Base-by-base conservation (phyloP, 1,140 invertebrate genomes). In the Tetramorium alpestre region DNA sequence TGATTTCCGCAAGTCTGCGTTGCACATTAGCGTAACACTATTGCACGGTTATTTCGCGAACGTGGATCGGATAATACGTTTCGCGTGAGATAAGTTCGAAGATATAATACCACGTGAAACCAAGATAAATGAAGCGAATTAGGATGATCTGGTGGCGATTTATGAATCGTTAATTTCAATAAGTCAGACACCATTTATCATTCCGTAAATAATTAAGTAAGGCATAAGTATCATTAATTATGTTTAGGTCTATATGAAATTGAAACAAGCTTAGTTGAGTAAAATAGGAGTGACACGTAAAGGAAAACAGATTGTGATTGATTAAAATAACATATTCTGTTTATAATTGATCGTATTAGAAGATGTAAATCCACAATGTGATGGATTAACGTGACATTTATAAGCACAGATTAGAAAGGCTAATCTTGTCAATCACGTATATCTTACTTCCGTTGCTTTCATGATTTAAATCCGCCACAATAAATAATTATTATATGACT, bases 111-210 rank as follows among this genome's bases (percentile, higher is more conserved):
- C 28, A 1, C 25, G 11, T 4, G 33, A 62, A 89, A 89, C 73
- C 54, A 89, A 88, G 86, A 88, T 65, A 67, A 60, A 87, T 89
- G 73, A 80, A 51, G 7, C 25, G 28, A 76, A 58, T 70, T 49
- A 41, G 16, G 18, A 75, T 38, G 56, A 49, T 49, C 28, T 22
- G 18, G 18, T 28, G 51, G 60, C 25, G 73, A 80, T 85, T 58
- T 73, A 85, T 18, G 25, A 67, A 54, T 82, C 86, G 64, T 87
- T 67, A 78, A 87, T 88, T 69, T 72, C 72, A 85, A 85, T 89
- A 64, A 73, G 18, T 33, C n/a, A n/a, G n/a, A 51, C 49, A 64
- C 62, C 38, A 16, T 78, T 78, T 11, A 78, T 78, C 11, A 65
- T 65, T 78, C 3, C n/a, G 76, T 16, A 78, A 78, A 41, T 77